phyloP scores from a whole-genome alignment of 2,888 invertebrate genomes.

The Chymomyza amoena region DNA sequence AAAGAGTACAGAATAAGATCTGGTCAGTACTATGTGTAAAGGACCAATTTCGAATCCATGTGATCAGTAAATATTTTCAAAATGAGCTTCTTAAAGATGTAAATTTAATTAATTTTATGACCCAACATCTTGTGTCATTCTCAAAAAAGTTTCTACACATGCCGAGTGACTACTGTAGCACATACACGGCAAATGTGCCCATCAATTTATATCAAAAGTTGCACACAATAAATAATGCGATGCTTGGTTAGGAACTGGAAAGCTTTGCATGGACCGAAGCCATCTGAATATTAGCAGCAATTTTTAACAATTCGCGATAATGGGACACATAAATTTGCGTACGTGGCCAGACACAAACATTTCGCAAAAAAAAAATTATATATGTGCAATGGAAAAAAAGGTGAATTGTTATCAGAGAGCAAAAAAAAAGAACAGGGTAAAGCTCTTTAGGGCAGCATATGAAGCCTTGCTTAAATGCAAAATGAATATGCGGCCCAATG shows the following conservation, averaged over 20 bases:
- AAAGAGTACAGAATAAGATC: too few relatives aligned
- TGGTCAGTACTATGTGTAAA: too few relatives aligned
- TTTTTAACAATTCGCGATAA: conserved; percentile 71
- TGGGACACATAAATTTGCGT: conserved; percentile 40
- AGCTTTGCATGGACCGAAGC: neutral
- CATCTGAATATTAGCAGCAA: conserved; percentile 56
- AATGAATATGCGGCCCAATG: conserved; percentile 13
- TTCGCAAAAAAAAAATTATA: neutral
- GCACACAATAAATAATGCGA: conserved; percentile 58
- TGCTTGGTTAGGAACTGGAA: conserved; percentile 17
- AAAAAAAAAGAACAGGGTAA: neutral
- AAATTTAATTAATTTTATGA: too few relatives aligned
- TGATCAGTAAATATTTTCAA: too few relatives aligned
- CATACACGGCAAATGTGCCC: conserved; percentile 39
- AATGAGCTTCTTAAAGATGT: too few relatives aligned
- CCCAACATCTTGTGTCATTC: too few relatives aligned
- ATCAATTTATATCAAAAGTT: conserved; percentile 65
- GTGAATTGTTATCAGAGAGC: neutral
- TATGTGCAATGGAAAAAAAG: neutral
- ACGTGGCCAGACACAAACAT: neutral
- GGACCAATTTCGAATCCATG: too few relatives aligned
- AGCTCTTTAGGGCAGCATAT: conserved; percentile 16
- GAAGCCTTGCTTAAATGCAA: conserved; percentile 20
- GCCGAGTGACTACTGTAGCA: neutral
- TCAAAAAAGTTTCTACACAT: neutral